These are phyloP conservation scores for Tychaedon coryphoeus DNA, from an alignment of 2,113 vertebrate species.

Conservation along the genomic window DNA sequence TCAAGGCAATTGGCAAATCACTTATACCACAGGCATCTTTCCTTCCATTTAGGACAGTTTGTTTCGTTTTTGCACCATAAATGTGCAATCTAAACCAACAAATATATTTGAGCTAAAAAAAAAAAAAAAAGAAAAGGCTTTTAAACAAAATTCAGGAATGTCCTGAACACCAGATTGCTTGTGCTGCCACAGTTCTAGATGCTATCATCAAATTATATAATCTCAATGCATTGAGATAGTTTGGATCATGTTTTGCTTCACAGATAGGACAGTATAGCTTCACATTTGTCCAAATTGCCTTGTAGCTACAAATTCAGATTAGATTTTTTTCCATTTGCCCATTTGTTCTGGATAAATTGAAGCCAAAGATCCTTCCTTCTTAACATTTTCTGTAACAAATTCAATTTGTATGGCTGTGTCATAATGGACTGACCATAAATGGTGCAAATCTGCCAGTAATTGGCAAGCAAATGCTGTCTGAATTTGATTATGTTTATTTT, in stretches of 20 bases:
- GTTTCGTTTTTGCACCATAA: not conserved
- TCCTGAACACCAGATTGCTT: not conserved
- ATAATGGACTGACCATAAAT: constrained; percentile 30
- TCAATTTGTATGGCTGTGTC: constrained; percentile 45
- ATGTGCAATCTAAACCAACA: not conserved
- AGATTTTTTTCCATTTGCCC: constrained; percentile 45
- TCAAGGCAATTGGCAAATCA: not conserved
- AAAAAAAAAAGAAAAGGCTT: not conserved
- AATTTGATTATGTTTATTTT: constrained; percentile 51
- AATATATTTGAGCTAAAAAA: not conserved
- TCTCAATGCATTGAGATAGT: not conserved
- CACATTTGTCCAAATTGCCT: constrained; percentile 36
- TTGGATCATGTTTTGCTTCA: not conserved
- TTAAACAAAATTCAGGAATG: not conserved
- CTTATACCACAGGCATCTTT: not conserved
- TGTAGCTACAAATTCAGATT: constrained; percentile 48
- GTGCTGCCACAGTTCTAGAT: not conserved
- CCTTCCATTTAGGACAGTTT: not conserved
- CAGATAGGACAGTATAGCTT: not conserved
- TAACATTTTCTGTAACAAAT: constrained; percentile 58
- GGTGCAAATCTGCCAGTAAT: constrained; percentile 52
- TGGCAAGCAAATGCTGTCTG: constrained; percentile 39
- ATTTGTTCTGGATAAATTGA: constrained; percentile 52
- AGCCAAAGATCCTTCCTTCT: constrained; percentile 52
- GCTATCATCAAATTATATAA: not conserved